phyloP scores from a whole-genome alignment of 2,113 vertebrate species.

The Odobenus rosmarus region DNA sequence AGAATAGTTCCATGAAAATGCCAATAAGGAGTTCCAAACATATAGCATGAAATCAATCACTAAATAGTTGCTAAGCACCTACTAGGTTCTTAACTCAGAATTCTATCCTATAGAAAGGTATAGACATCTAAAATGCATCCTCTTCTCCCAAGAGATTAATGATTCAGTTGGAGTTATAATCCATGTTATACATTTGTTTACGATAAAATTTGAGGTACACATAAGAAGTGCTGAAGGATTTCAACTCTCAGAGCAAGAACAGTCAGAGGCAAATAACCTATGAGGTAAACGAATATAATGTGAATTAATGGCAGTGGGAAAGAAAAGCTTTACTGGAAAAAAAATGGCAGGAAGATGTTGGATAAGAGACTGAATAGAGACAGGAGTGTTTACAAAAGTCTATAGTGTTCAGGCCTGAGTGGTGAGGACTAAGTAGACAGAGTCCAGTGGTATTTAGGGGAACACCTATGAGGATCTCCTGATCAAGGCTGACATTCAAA shows the following conservation, averaged over 20 bases:
- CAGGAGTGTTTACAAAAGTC: neutral
- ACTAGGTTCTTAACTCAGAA: neutral
- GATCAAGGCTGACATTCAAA: neutral
- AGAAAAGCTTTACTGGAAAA: neutral
- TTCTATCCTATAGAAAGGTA: neutral
- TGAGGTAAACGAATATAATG: neutral
- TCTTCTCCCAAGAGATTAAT: neutral
- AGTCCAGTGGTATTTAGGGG: neutral
- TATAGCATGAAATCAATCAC: neutral
- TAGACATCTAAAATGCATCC: neutral
- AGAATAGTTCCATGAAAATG: neutral
- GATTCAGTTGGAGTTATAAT: neutral
- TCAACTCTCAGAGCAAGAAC: neutral
- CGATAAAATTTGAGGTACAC: neutral
- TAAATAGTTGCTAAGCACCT: neutral
- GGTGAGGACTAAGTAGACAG: neutral
- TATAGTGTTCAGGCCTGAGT: neutral
- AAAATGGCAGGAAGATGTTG: neutral
- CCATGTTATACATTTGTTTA: neutral
- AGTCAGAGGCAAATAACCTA: neutral
- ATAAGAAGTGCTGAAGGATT: neutral
- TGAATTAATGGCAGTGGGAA: neutral
- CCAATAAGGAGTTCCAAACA: slow-evolving; percentile 3
- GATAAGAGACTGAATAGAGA: neutral
- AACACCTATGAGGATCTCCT: neutral